These are phyloP conservation scores for Channa argus DNA, from an alignment of 2,113 vertebrate species.

Conservation along the genomic window DNA sequence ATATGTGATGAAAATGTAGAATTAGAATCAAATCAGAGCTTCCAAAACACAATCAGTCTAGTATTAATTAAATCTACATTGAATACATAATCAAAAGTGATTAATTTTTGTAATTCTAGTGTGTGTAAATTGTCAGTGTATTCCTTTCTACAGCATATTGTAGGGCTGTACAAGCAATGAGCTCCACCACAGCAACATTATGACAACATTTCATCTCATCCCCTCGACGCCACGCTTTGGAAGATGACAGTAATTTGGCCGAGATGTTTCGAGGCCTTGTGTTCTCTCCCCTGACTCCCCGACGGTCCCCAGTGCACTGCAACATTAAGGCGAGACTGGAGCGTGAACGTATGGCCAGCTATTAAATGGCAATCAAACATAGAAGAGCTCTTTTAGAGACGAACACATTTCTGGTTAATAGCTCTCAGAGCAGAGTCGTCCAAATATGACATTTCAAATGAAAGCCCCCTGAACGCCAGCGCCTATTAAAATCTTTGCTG, in stretches of 20 bases:
- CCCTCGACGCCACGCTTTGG: slow-evolving; percentile 46
- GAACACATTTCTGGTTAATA: slow-evolving; percentile 72
- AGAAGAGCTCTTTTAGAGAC: slow-evolving; percentile 71
- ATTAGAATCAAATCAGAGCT: slow-evolving; percentile 1
- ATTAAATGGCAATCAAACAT: slow-evolving; percentile 76
- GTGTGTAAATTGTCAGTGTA: background rate
- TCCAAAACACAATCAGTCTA: background rate
- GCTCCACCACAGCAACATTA: slow-evolving; percentile 39
- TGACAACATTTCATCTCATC: slow-evolving; percentile 62
- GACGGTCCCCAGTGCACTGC: slow-evolving; percentile 38
- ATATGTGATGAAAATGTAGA: slow-evolving; percentile 4
- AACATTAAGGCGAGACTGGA: slow-evolving; percentile 64
- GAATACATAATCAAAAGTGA: slow-evolving; percentile 10
- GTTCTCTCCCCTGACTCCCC: slow-evolving; percentile 20
- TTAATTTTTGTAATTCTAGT: slow-evolving; percentile 11
- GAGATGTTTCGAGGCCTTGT: slow-evolving; percentile 52
- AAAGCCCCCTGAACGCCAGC: slow-evolving; percentile 45
- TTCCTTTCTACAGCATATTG: slow-evolving; percentile 20
- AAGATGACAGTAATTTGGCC: slow-evolving; percentile 70
- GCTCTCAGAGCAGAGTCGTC: slow-evolving; percentile 66
- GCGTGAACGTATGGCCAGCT: slow-evolving; percentile 65
- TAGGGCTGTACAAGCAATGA: slow-evolving; percentile 29
- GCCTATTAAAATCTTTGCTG: slow-evolving; percentile 62
- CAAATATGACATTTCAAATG: slow-evolving; percentile 67
- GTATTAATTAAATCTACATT: slow-evolving; percentile 27